phyloP scores from a whole-genome alignment of 2,888 invertebrate genomes.

The Idaea straminata region DNA sequence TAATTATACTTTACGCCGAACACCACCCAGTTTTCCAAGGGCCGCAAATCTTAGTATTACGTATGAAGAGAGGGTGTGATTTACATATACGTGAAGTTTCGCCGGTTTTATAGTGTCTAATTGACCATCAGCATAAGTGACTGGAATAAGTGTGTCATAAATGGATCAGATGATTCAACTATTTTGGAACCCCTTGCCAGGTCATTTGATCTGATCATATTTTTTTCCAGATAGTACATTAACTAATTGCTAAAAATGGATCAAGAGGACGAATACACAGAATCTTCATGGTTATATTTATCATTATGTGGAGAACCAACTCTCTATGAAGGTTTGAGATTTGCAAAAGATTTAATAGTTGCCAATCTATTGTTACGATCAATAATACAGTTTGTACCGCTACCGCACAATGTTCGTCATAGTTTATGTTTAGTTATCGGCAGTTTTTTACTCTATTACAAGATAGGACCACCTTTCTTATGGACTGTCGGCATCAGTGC shows the following conservation, averaged over 20 bases:
- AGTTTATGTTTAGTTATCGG: constrained; percentile 68
- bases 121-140: too few species aligned
- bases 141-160: too few species aligned
- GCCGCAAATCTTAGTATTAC: too few species aligned
- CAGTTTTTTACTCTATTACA: constrained; percentile 64
- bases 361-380: constrained; percentile 65
- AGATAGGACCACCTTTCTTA: constrained; percentile 61
- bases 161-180: neutral
- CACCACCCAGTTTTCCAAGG: too few species aligned
- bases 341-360: constrained; percentile 73
- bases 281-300: constrained; percentile 64
- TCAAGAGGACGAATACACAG: constrained; percentile 62
- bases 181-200: neutral
- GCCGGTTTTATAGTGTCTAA: too few species aligned
- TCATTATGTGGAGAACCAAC: constrained; percentile 71
- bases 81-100: too few species aligned
- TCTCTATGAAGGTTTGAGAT: constrained; percentile 67
- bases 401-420: constrained; percentile 70
- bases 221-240: neutral
- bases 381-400: constrained; percentile 59
- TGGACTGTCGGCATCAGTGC: constrained; percentile 70
- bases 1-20: too few species aligned
- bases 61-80: too few species aligned
- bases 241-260: constrained; percentile 43
- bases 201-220: neutral